Percentiles rank a stretch among this genome's conserved stretches.
Conservation (phyloP, 2,888 invertebrate species). For the Cordilura impudica region DNA sequence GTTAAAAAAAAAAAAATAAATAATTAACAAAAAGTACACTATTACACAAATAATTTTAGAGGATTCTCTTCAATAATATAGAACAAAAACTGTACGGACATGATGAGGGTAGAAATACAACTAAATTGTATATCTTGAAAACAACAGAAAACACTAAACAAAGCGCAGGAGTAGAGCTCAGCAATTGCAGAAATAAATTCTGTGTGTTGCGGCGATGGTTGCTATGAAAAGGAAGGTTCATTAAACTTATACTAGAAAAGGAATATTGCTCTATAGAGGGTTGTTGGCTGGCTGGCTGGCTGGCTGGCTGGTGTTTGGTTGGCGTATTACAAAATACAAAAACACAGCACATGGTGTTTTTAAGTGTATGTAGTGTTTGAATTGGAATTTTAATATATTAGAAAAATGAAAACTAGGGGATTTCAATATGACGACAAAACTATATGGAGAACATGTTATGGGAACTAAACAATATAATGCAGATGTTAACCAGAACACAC, state of each 20-base stretch:
- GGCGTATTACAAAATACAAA: constrained; percentile 45
- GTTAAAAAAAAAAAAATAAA: constrained; percentile 15
- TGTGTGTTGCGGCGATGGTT: neutral
- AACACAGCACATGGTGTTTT: constrained; percentile 48
- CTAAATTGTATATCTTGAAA: constrained; percentile 30
- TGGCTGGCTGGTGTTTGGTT: constrained; percentile 53
- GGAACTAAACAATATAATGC: constrained; percentile 51
- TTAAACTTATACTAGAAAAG: constrained; percentile 58
- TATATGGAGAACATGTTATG: constrained; percentile 46
- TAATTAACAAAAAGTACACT: constrained; percentile 14
- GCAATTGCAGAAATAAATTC: neutral
- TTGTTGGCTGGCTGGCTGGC: constrained; percentile 59
- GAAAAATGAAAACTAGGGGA: constrained; percentile 46
- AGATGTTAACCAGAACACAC: constrained; percentile 51
- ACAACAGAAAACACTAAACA: constrained; percentile 8
- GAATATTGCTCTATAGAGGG: constrained; percentile 33
- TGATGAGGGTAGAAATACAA: constrained; percentile 56
- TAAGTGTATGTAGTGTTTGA: constrained; percentile 26
- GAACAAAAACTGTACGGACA: constrained; percentile 54
- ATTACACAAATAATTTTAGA: constrained; percentile 41
- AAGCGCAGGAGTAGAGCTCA: constrained; percentile 39
- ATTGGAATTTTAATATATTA: constrained; percentile 57
- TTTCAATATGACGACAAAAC: constrained; percentile 22
- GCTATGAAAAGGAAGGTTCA: constrained; percentile 54
- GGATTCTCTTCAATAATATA: constrained; percentile 34